These are phyloP conservation scores for Euthynnus affinis DNA, from an alignment of 2,797 vertebrate genomes.

Conservation along the genomic window DNA sequence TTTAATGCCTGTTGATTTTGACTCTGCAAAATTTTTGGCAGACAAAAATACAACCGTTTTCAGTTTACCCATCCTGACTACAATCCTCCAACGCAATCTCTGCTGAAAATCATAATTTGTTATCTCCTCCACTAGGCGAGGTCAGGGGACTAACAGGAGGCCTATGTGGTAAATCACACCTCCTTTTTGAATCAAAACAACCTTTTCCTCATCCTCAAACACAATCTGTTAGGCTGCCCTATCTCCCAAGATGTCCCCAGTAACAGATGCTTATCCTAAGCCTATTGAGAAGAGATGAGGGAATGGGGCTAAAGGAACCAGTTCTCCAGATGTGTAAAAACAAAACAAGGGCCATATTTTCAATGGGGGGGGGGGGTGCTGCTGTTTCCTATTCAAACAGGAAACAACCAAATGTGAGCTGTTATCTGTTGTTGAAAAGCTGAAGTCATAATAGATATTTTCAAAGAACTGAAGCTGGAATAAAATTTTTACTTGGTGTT, in stretches of 20 bases:
- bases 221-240: constrained; percentile 70
- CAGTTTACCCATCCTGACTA: constrained; percentile 34
- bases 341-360: constrained; percentile 67
- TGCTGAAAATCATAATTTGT: constrained; percentile 53
- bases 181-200: constrained; percentile 75
- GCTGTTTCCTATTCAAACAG: constrained; percentile 49
- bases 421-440: constrained; percentile 49
- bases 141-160: constrained; percentile 74
- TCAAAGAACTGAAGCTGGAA: constrained; percentile 52
- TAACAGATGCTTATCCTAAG: constrained; percentile 81
- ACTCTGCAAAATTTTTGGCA: constrained; percentile 12
- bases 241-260: constrained; percentile 68
- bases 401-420: constrained; percentile 52
- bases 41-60: constrained; percentile 28
- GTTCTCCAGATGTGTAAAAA: constrained; percentile 76
- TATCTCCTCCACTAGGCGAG: constrained; percentile 45
- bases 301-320: constrained; percentile 62
- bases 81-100: constrained; percentile 43
- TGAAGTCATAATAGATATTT: constrained; percentile 41
- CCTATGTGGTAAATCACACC: constrained; percentile 63
- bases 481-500: constrained; percentile 39
- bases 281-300: constrained; percentile 61
- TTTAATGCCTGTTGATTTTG: constrained; percentile 38
- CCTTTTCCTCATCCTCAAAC: constrained; percentile 75
- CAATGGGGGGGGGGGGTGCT: constrained; percentile 13